Conservation (phyloP, 2,888 invertebrate species). For the Notodonta dromedarius region DNA sequence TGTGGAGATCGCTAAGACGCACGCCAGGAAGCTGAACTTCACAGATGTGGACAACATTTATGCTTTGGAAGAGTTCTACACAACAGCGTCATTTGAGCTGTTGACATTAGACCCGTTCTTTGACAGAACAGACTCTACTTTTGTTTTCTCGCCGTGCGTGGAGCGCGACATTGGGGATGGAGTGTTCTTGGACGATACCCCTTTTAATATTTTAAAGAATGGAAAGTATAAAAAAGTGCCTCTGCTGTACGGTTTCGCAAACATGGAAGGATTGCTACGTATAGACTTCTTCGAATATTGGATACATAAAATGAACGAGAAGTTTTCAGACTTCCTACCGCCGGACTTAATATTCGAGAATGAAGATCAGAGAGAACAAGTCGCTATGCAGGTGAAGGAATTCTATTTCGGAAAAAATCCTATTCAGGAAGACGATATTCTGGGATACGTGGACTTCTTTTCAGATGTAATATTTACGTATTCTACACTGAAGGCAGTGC, state of each 20-base stretch:
- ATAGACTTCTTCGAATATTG: slow-evolving; percentile 7
- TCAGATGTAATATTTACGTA: slow-evolving; percentile 56
- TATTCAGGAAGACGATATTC: slow-evolving; percentile 20
- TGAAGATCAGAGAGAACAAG: slow-evolving; percentile 29
- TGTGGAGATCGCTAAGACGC: slow-evolving; percentile 44
- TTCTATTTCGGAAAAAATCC: slow-evolving; percentile 44
- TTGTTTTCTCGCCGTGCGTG: slow-evolving; percentile 41
- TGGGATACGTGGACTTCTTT: slow-evolving; percentile 34
- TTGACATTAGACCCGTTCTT: slow-evolving; percentile 9
- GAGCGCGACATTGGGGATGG: slow-evolving; percentile 39
- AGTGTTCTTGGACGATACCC: slow-evolving; percentile 49
- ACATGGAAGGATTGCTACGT: slow-evolving; percentile 48
- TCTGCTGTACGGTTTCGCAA: slow-evolving; percentile 52
- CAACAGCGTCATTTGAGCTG: slow-evolving; percentile 5
- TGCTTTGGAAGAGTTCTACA: slow-evolving; percentile 39
- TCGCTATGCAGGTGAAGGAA: slow-evolving; percentile 30
- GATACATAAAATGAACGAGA: slow-evolving; percentile 22
- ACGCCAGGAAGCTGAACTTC: slow-evolving; percentile 43
- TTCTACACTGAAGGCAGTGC: slow-evolving; percentile 32
- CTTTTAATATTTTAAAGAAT: slow-evolving; percentile 48
- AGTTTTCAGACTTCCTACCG: slow-evolving; percentile 45
- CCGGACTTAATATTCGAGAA: slow-evolving; percentile 28
- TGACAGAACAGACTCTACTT: slow-evolving; percentile 33
- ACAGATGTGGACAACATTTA: slow-evolving; percentile 39
- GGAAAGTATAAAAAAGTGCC: slow-evolving; percentile 52